Evolutionary conservation across 2,113 vertebrate species (phyloP), one percentile per base, ranked within the genome.

Genomic region (Tachysurus fulvidraco): DNA sequence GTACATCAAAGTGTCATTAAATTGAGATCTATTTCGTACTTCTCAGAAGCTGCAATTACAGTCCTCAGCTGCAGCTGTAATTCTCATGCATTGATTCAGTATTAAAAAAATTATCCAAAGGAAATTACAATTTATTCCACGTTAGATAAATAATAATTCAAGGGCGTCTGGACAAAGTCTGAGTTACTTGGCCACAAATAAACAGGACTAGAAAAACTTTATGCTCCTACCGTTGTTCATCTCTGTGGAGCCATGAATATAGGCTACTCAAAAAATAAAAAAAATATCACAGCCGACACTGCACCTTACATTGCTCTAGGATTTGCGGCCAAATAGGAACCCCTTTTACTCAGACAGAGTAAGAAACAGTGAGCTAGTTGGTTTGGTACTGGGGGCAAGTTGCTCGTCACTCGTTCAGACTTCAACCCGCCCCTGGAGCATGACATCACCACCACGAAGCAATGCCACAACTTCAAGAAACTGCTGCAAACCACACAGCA

Each of bases 361-460:
- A 87, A 55, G 71, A 67, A 87, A 50, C 46, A 14, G 46, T 30
- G 59, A 87, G 28, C 65, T 67, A 55, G 86, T 83, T 76, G 81
- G 28, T 55, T 74, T 62, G 55, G 44, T 83, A 44, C 50, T 76
- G 77, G 57, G 87, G 81, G 77, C 79, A 83, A 54, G 87, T 60
- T 57, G 16, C 30, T 54, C 44, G 91, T 86, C 54, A 84, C 86
- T 85, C 91, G 83, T 84, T 30, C 67, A 57, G 86, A 52, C 81
- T 86, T 86, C 67, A 91, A 90, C 91, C 94, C 94, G 91, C 93
- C 94, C 92, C 88, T 83, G 88, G 86, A 73, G 30, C 69, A 86
- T 91, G 88, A 94, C 94, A 93, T 95, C 94, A 94, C 90, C 87
- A 89, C 90, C 84, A 89, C 88, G 91, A 91, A 90, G 89, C 85